phyloP scores from a whole-genome alignment of 1,140 invertebrate genomes.

The Campoletis sonorensis region DNA sequence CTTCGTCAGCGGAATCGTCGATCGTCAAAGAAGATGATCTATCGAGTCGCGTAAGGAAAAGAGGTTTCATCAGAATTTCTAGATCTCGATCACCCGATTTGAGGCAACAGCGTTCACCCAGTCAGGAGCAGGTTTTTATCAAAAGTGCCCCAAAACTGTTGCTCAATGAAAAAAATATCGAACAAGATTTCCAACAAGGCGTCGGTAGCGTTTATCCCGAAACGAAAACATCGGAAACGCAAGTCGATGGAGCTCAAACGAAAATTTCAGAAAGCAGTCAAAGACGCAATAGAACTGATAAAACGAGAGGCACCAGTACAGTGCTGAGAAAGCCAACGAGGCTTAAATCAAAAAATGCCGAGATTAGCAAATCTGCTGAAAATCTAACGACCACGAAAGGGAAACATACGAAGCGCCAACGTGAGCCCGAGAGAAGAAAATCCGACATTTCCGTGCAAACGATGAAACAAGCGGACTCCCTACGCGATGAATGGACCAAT shows the following conservation, averaged over 20 bases:
- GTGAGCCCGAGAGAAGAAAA: slow-evolving; percentile 68
- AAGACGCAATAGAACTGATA: slow-evolving; percentile 36
- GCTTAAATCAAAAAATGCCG: slow-evolving; percentile 64
- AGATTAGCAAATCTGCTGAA: slow-evolving; percentile 69
- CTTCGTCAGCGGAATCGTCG: slow-evolving; percentile 61
- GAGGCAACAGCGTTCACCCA: background rate
- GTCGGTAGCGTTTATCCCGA: background rate
- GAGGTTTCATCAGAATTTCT: slow-evolving; percentile 51
- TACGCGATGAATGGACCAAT: slow-evolving; percentile 71
- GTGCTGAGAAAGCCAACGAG: slow-evolving; percentile 64
- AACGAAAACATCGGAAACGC: background rate
- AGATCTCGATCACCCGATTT: slow-evolving; percentile 54
- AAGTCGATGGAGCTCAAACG: background rate
- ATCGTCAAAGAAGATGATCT: slow-evolving; percentile 56
- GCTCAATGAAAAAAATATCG: background rate
- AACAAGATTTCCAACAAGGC: background rate
- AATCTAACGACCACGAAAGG: slow-evolving; percentile 56
- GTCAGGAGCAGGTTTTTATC: slow-evolving; percentile 12
- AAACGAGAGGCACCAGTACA: slow-evolving; percentile 54
- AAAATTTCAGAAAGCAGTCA: background rate
- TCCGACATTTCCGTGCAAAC: slow-evolving; percentile 72
- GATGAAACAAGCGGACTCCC: slow-evolving; percentile 37
- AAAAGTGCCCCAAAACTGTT: slow-evolving; percentile 20
- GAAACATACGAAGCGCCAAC: slow-evolving; percentile 60
- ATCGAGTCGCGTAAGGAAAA: slow-evolving; percentile 39